Base-by-base conservation (phyloP, 2,113 vertebrate genomes). In the Arenaria interpres region DNA sequence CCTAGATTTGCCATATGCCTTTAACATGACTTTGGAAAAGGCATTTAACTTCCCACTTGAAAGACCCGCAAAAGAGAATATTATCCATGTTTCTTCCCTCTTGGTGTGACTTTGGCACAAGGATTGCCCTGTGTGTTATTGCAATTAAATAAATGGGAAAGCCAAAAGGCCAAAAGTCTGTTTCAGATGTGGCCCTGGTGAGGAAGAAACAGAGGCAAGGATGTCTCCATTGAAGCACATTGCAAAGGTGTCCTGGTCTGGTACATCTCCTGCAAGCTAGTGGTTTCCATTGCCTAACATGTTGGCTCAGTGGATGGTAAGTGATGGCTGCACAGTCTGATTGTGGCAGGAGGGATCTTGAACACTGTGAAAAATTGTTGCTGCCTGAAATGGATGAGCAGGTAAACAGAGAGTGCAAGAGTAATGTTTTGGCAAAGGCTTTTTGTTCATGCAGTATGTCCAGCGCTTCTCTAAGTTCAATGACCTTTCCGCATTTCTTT, bases 51-150 rank as follows among this genome's bases (percentile, higher is more conserved):
- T 86, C 46, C 30, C 5, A 7, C 3, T 71, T 71, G 35, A 62
- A 91, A 17, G 7, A 67, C 13, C 51, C 45, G 15, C 41, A 67
- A 72, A 67, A 28, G 62, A 54, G 8, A 53, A 71, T 62, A 57
- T 45, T 7, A 57, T 4, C 35, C 22, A 5, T 5, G 0, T 33
- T 80, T 59, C 54, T 3, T 3, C 50, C 4, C 6, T 69, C 12
- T 67, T 15, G 4, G 32, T 85, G 20, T 62, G 6, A 12, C 19
- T 84, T 33, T 63, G 28, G 30, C 22, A 15, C 67, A 54, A 35
- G 25, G 37, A 39, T 66, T 74, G 20, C 24, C 28, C 18, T n/a
- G 1, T 60, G 21, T 2, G 1, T 30, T 51, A 9, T 7, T 53
- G n/a, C 20, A 60, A 27, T 35, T 9, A 62, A 43, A 66, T 57